Base-by-base conservation (phyloP, 2,797 vertebrate species). In the Hippopotamyrus pictus region DNA sequence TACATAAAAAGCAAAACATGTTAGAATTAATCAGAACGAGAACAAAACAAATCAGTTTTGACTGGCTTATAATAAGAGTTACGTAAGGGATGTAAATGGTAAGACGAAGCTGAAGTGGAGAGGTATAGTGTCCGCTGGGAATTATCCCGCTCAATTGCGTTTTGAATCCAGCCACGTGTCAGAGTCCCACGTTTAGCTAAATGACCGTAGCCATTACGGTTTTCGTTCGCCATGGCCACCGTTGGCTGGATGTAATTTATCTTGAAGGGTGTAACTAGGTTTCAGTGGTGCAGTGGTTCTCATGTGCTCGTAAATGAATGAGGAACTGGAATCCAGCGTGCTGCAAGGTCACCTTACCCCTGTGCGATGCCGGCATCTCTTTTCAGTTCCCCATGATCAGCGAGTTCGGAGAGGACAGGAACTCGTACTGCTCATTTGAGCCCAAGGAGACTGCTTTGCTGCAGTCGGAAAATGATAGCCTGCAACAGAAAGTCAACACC, bases 401-500 rank as follows among this genome's bases (percentile, higher is more conserved):
- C 0, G 98, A 99, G 92, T 99, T 98, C 12, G 97, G 97, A 0
- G 98, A 99, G 91, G 97, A 99, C 91, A 96, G 95, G 0, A 96
- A 97, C 94, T 99, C 98, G 89, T 98, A 98, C 91, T 96, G 98
- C 91, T 96, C 97, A 89, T 99, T 98, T 8, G 97, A 98, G 94
- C 96, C 96, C 94, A 98, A 98, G 91, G 98, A 99, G 92, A 96
- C 97, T 6, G 97, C 96, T 44, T 94, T 99, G 94, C 96, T 99
- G 93, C 97, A 98, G 93, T 98, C 97, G 0, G 98, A 99, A 93
- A 98, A 98, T n/a, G 96, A 96, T 33, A 97, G 95, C 92, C 96
- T 99, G 93, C 97, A 98, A 94, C 97, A 98, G 92, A 96, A 95
- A 93, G 95, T 99, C 94, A 98, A 97, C 93, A 97, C 97, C 91